Percentiles rank a stretch among this genome's conserved stretches.
Conservation (phyloP, 2,113 vertebrate genomes). For the Candoia aspera region DNA sequence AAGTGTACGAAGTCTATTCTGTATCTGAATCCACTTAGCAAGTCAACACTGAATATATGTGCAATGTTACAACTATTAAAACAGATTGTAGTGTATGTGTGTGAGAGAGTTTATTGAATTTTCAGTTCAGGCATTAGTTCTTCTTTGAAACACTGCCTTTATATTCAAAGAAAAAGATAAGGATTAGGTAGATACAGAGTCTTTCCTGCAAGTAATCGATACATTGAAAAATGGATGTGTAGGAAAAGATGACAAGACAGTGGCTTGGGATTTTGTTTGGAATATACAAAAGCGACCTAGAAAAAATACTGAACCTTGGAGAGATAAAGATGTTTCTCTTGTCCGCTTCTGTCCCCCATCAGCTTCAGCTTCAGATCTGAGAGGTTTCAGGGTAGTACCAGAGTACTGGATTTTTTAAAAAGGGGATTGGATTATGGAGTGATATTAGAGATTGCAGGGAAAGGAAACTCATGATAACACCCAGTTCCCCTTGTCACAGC, state of each 20-base stretch:
- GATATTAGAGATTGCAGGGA: not conserved
- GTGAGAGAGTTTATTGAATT: not conserved
- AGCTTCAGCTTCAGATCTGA: not conserved
- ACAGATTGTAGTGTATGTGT: not conserved
- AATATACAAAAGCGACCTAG: not conserved
- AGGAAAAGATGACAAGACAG: not conserved
- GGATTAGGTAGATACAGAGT: conserved; percentile 4
- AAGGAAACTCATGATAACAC: not conserved
- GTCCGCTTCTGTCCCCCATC: not conserved
- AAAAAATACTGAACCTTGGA: not conserved
- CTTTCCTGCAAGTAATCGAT: conserved; percentile 10
- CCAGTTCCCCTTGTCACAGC: not conserved
- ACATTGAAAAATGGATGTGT: not conserved
- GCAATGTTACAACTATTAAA: conserved; percentile 33
- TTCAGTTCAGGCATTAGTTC: conserved; percentile 17
- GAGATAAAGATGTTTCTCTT: not conserved
- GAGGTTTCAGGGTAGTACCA: not conserved
- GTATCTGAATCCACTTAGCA: conserved; percentile 28
- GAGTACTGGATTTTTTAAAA: not conserved
- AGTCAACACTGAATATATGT: conserved; percentile 28
- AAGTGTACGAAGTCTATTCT: conserved; percentile 21
- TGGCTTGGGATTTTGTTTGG: not conserved
- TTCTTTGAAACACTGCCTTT: not conserved
- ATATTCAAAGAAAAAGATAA: conserved; percentile 11
- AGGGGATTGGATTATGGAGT: not conserved